Conservation (phyloP, 2,113 vertebrate species). For the Ploceus nigricollis region DNA sequence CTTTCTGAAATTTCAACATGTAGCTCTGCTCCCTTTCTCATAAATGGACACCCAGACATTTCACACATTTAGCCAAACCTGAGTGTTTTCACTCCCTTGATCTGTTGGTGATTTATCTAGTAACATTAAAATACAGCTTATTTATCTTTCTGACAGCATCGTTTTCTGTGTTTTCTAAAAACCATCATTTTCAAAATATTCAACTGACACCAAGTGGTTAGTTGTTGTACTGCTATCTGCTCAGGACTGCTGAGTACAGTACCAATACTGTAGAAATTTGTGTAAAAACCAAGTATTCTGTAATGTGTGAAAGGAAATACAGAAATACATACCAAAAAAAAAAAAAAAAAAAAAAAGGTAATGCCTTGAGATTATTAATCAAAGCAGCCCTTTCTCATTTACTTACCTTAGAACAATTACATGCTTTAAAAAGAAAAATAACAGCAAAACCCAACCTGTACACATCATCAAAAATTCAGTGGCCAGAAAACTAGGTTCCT, state of each 20-base stretch:
- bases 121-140: not conserved
- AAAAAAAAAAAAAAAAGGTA: not conserved
- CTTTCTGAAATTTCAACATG: not conserved
- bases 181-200: not conserved
- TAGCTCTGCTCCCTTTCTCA: not conserved
- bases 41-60: not conserved
- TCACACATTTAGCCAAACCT: not conserved
- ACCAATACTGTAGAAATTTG: not conserved
- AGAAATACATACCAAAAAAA: not conserved
- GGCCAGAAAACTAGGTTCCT: not conserved
- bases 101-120: not conserved
- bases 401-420: not conserved
- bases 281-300: not conserved
- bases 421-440: not conserved
- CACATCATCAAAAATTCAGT: not conserved
- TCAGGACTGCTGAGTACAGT: not conserved
- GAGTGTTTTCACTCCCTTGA: not conserved
- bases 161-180: not conserved
- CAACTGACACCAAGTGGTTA: slow-evolving; percentile 53
- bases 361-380: not conserved
- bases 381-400: not conserved
- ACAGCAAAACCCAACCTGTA: not conserved
- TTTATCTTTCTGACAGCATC: not conserved
- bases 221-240: slow-evolving; percentile 1
- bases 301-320: not conserved